phyloP scores from a whole-genome alignment of 2,888 invertebrate genomes.

The Hyles lineata region DNA sequence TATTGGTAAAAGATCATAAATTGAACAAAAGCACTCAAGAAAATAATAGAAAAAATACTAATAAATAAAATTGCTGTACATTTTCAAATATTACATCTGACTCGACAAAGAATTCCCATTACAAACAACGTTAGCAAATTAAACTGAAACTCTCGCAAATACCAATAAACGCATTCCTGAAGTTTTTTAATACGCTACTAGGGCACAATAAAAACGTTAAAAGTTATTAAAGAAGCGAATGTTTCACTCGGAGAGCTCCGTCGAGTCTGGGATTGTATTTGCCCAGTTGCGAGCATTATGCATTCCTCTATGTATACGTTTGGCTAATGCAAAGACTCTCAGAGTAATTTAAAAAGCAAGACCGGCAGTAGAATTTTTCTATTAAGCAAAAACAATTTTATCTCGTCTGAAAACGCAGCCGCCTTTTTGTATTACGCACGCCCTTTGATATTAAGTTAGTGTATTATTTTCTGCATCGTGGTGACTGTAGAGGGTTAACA shows the following conservation, averaged over 20 bases:
- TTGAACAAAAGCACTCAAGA: background rate
- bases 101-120: background rate
- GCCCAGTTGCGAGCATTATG: background rate
- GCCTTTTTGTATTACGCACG: too few relatives aligned
- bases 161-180: conserved; percentile 7
- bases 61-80: background rate
- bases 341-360: background rate
- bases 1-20: too few relatives aligned
- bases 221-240: conserved; percentile 11
- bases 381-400: too few relatives aligned
- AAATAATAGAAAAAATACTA: background rate
- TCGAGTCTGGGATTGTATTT: background rate
- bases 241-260: background rate
- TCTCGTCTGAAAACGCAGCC: too few relatives aligned
- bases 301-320: background rate
- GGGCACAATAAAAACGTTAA: background rate
- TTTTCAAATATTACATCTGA: background rate
- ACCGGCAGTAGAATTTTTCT: background rate
- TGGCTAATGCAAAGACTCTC: background rate
- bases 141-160: conserved; percentile 1
- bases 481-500: too few relatives aligned
- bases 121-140: background rate
- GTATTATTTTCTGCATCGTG: too few relatives aligned
- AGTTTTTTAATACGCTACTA: conserved; percentile 21
- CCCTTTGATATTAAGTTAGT: too few relatives aligned